Base-by-base conservation (phyloP, 2,888 invertebrate genomes). In the Cephonodes hylas region DNA sequence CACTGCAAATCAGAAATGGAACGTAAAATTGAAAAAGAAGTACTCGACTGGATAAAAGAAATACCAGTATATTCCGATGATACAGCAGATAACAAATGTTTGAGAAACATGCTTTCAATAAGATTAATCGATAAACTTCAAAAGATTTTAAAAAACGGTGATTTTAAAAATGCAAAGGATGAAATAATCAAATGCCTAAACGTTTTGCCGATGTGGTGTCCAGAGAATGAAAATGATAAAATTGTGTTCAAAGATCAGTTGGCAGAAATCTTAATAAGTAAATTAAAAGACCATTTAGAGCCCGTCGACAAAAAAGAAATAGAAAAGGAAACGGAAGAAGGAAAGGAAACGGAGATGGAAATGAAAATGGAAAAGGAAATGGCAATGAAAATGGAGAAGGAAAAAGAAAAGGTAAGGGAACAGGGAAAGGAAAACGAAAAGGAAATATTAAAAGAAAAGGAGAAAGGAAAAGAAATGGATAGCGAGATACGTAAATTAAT, bases 161-260 rank as follows among this genome's bases (percentile, higher is more conserved):
- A 74, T 46, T 78, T 74, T 20, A 63, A 69, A 2, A 73, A 66
- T 60, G 74, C 67, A 3, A 72, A 60, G 57, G 66, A 68, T 5
- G 71, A 69, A 56, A 74, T 83, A 2, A 60, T 62, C 25, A 64
- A 63, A 31, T 79, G 71, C 22, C 44, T 85, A 3, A 64, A 73
- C 13, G 65, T 63, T 22, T 66, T 83, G 42, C 81, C 83, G 0
- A 77, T 86, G 65, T 84, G 85, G 85, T 66, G 64, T 25, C 80
- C 81, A 6, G 71, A 61, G 3, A 62, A 63, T 22, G 69, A 75
- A 59, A 20, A 63, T 4, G 74, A 80, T 1, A 66, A 70, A 48
- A 64, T 73, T 2, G 42, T 18, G 2, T 75, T 83, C 42, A 80
- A 72, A 63, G 66, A 73, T 2, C 66, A 69, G 58, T 63, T 84